These are phyloP conservation scores for Lithosia quadra DNA, from an alignment of 2,888 invertebrate genomes.

Conservation along the genomic window DNA sequence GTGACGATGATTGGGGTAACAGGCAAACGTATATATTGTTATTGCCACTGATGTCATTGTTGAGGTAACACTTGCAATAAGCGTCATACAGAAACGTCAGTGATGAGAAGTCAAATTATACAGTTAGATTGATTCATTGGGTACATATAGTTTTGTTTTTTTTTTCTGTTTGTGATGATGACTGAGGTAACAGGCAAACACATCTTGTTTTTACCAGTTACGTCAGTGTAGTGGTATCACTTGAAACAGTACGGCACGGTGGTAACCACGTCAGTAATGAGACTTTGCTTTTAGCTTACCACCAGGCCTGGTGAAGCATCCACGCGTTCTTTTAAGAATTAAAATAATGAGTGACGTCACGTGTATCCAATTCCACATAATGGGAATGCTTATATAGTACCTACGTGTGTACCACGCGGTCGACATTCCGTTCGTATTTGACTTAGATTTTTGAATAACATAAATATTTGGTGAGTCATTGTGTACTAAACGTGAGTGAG, in stretches of 20 bases:
- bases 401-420: background rate
- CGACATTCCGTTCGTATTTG: constrained; percentile 17
- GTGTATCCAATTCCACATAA: background rate
- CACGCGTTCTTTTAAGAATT: no score
- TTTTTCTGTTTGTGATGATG: background rate
- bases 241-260: background rate
- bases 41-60: background rate
- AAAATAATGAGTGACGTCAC: background rate
- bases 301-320: no score
- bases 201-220: background rate
- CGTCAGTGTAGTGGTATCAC: background rate
- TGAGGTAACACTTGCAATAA: background rate
- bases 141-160: background rate
- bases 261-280: no score
- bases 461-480: constrained; percentile 21
- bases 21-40: background rate
- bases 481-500: constrained; percentile 12
- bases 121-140: background rate
- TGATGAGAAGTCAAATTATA: background rate
- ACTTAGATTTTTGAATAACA: constrained; percentile 19
- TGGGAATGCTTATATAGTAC: background rate
- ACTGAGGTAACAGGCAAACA: background rate
- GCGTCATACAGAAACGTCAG: background rate
- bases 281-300: no score
- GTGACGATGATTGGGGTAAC: no score